Evolutionary conservation across 23 tunicate genomes (phyloP), one percentile per base, ranked within the genome.

Genomic region (Halocynthia roretzi): DNA sequence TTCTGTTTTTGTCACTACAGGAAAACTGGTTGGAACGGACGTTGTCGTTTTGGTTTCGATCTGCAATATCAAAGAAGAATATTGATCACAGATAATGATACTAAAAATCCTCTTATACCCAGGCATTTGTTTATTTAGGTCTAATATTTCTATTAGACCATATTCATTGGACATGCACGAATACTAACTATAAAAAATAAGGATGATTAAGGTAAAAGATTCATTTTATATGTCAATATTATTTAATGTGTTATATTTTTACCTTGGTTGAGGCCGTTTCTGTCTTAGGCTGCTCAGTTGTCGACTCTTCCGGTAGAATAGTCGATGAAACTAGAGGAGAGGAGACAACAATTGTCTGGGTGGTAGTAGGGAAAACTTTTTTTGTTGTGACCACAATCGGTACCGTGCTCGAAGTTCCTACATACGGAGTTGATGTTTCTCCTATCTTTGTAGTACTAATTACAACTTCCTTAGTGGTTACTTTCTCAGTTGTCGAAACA

Each of bases 401-500:
- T 6, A 70, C 72, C 6, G 71, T 57, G 7, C 53, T 81, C 5
- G 82, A 67, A 48, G 20, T 14, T 19, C 8, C 73, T 0, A 53
- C 57, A 11, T 78, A 67, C 0, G 62, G 8, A 7, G 65, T 49
- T 50, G 82, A 65, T 8, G 78, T 66, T 14, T 17, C 17, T 14
- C 55, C 18, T 15, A 82, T 50, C 53, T 31, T 22, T 4, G 71
- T 8, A 5, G 76, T 51, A 10, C 76, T 72, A n/a, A 86, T 80
- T 7, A 80, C 83, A 49, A 81, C 55, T 51, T 84, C 86, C 19
- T 85, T 70, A 53, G 80, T 80, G 51, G 72, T 84, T 10, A 49
- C 15, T 12, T 14, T 69, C 7, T 51, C 61, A 9, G 96, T 89
- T 8, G 96, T 89, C 20, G 89, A 76, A 2, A 56, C 68, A 15